Conservation (phyloP, 2,888 invertebrate genomes). For the Pandemis cinnamomeana region DNA sequence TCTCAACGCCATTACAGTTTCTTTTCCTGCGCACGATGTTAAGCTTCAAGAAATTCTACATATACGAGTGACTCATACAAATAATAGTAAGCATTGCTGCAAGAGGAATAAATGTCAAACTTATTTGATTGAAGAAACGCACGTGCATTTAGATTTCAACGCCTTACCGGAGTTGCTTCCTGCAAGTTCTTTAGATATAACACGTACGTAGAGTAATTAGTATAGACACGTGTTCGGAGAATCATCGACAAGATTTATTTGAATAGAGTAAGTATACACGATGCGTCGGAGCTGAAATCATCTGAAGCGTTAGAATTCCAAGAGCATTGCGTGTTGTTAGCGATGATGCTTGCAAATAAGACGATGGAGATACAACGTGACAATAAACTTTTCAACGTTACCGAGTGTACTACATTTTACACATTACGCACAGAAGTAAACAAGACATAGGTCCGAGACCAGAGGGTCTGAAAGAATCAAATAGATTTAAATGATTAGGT, state of each 20-base stretch:
- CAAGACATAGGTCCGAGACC: neutral
- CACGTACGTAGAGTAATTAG: slow-evolving; percentile 64
- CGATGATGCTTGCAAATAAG: neutral
- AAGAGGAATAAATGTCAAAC: slow-evolving; percentile 52
- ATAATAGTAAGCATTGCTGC: slow-evolving; percentile 51
- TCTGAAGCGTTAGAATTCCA: slow-evolving; percentile 48
- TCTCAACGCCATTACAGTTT: neutral
- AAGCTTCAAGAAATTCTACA: slow-evolving; percentile 9
- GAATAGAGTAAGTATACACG: slow-evolving; percentile 38
- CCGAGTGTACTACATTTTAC: neutral
- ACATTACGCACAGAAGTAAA: neutral
- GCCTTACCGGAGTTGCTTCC: slow-evolving; percentile 50
- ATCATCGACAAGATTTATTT: slow-evolving; percentile 57
- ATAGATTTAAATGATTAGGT: too few relatives aligned
- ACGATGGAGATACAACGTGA: slow-evolving; percentile 2
- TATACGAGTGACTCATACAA: slow-evolving; percentile 46
- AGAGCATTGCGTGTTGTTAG: slow-evolving; percentile 26
- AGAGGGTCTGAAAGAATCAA: too few relatives aligned
- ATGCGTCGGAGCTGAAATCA: slow-evolving; percentile 44
- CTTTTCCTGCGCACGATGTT: neutral
- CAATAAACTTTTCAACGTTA: neutral
- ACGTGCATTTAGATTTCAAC: slow-evolving; percentile 44
- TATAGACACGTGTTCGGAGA: slow-evolving; percentile 61
- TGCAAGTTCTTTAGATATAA: slow-evolving; percentile 61
- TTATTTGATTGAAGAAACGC: slow-evolving; percentile 40